A percentile compares a stretch with the other conserved stretches of the same genome.
Conservation (phyloP, 2,113 vertebrate genomes). For the Nothobranchius kuhntae region DNA sequence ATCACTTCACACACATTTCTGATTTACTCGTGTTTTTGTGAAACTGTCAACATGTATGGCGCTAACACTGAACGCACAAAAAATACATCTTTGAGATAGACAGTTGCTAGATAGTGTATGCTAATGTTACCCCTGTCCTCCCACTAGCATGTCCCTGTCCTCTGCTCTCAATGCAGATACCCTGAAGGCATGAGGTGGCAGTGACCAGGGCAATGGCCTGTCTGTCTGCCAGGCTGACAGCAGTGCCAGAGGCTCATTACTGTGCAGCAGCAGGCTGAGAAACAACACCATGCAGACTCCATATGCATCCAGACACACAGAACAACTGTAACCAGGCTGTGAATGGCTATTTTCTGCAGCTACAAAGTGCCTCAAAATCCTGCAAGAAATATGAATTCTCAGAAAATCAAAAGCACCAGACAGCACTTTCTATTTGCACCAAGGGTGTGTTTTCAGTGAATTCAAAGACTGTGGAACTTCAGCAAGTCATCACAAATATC, state of each 20-base stretch:
- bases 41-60: not conserved
- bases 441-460: constrained; percentile 3
- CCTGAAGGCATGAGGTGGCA: constrained; percentile 53
- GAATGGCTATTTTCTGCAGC: not conserved
- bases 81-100: constrained; percentile 17
- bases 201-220: constrained; percentile 52
- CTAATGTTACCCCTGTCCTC: constrained; percentile 43
- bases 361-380: not conserved
- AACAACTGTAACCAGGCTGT: constrained; percentile 35
- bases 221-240: constrained; percentile 62
- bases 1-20: not conserved
- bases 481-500: constrained; percentile 69
- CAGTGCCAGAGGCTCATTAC: constrained; percentile 63
- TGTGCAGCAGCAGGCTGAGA: constrained; percentile 49
- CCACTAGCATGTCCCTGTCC: constrained; percentile 43
- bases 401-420: not conserved
- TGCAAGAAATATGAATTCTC: not conserved
- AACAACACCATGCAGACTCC: constrained; percentile 35
- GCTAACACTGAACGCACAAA: not conserved
- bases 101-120: constrained; percentile 29
- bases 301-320: constrained; percentile 31
- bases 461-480: constrained; percentile 27
- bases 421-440: constrained; percentile 10
- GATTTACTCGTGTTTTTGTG: not conserved
- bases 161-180: constrained; percentile 42